Base-by-base conservation (phyloP, 2,113 vertebrate genomes). In the Hydrolagus affinis region DNA sequence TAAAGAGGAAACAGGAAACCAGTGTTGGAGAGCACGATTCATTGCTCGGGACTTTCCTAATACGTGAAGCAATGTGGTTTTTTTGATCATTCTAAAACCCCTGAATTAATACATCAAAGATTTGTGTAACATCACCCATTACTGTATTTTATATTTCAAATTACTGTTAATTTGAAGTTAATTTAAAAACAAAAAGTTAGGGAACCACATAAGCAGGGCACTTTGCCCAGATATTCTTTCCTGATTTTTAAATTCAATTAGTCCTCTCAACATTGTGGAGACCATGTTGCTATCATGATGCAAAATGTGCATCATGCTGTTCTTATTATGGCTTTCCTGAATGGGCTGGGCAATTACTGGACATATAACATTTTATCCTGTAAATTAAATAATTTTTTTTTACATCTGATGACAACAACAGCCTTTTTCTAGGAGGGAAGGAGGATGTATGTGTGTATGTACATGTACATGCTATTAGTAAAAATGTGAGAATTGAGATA, bases 1-100 rank as follows among this genome's bases (percentile, higher is more conserved):
- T 32, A 32, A 66, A 83, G 57, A 68, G 78, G 78, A 83, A 83
- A 32, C 78, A 83, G 62, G 78, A 83, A 83, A 44, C 44, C 44
- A 44, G 25, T 66, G 66, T 64, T 23, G 12, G 25, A 30, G 60
- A 0, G 9, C 30, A 30, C 23, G 57, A 23, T 62, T 66, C n/a
- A 62, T 32, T 30, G 32, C 77, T 4, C 32, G 78, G 78, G 60
- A 83, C 78, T 83, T 83, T 83, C 78, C 78, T 83, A 28, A 30
- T 19, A 44, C n/a, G 60, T 64, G 66, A 23, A 9, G 28, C 64
- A 83, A 83, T n/a, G 21, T 83, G 77, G 66, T 83, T 83, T 64
- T 28, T 83, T 83, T 17, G 15, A 64, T 32, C 0, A 62, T 83
- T 83, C 62, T 32, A 83, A 83, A 83, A 66, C 78, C 78, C 78